Conservation (phyloP, 2,113 vertebrate species). For the Apteryx mantelli region DNA sequence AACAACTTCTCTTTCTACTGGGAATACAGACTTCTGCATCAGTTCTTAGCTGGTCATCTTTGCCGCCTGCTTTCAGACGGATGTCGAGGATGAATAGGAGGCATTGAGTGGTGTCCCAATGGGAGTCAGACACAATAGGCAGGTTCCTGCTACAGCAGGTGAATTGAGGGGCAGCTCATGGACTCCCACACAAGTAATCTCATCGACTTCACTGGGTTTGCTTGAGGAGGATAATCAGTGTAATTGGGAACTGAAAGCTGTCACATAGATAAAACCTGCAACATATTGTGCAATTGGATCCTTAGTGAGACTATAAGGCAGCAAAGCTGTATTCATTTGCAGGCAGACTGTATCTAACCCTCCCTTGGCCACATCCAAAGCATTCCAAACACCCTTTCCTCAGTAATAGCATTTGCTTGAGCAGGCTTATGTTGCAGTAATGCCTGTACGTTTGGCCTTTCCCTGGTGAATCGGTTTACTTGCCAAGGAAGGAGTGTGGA, state of each 20-base stretch:
- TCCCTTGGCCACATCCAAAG: background rate
- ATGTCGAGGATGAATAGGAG: accelerated
- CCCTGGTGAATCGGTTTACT: background rate
- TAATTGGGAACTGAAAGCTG: background rate
- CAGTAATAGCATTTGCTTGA: background rate
- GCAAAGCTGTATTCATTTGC: background rate
- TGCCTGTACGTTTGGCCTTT: background rate
- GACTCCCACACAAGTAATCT: background rate
- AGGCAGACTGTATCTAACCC: background rate
- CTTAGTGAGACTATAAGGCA: background rate
- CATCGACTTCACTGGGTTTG: accelerated
- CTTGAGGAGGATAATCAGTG: background rate
- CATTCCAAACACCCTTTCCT: background rate
- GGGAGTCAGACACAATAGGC: background rate
- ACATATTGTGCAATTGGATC: background rate
- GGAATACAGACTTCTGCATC: background rate
- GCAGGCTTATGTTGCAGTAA: background rate
- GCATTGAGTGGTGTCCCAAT: background rate
- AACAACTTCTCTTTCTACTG: background rate
- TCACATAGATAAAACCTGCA: background rate
- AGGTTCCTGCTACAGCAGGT: background rate
- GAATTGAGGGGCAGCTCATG: background rate
- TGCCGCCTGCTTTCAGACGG: background rate
- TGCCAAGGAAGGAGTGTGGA: background rate
- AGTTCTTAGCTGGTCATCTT: background rate